Base-by-base conservation (phyloP, 2,888 invertebrate species). In the Acleris laterana region DNA sequence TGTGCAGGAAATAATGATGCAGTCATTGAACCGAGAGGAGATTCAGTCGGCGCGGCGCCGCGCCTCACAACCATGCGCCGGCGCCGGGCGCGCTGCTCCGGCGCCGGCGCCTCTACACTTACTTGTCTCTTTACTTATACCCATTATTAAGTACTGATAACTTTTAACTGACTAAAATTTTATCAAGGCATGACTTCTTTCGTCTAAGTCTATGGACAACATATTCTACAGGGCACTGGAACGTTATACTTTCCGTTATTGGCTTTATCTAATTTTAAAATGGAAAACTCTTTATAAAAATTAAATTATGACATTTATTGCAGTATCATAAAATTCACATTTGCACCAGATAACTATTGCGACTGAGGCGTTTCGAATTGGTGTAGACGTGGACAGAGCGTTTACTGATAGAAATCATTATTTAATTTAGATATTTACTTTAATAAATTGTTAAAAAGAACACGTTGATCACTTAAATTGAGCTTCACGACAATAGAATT, bases 191-290 rank as follows among this genome's bases (percentile, higher is more conserved):
- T 88, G 86, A 89, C 88, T 89, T 87, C 86, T 81, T 86, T 85
- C 88, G 86, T 89, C 87, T 89, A 89, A 90, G 75, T 83, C 86
- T 91, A 91, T 89, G 89, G 90, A 90, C 91, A 90, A 89, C 86
- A 78, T 90, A 90, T 83, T 86, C 91, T 92, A 92, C 85, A 88
- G 92, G 92, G 90, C 91, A 91, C 92, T 91, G 91, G 90, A 87
- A 87, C 84, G 84, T 89, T 90, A 89, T 87, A 90, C 83, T 85
- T 82, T 90, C 85, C 84, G 87, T 89, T 86, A 84, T 75, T 85
- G 86, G 84, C 85, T 82, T 81, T 80, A 80, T 85, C 85, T 89
- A 84, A 69, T 78, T 80, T 82, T 85, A 84, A 85, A 85, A 89
- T 84, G 84, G 79, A 86, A 88, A 88, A 87, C 85, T 71, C 77